Evolutionary conservation across 2,113 vertebrate species (phyloP).

Genomic region (Spermophilus dauricus): DNA sequence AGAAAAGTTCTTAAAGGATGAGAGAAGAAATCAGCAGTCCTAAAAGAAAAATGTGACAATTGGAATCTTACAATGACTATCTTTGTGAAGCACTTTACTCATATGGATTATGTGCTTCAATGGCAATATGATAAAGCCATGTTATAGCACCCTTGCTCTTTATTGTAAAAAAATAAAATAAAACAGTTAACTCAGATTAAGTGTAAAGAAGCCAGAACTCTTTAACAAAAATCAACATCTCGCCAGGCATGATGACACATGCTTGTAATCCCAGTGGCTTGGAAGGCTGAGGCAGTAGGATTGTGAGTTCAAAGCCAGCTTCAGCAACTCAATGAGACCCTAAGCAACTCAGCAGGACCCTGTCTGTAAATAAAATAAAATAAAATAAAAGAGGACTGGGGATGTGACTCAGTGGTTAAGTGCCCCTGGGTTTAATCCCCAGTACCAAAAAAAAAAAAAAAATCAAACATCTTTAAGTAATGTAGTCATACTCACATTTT

Average conservation of each 20-base stretch:
- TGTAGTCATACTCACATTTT: not conserved
- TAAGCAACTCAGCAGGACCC: too few species aligned
- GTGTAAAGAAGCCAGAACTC: not conserved
- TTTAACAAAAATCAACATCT: not conserved
- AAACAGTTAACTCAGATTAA: not conserved
- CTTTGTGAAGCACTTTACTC: not conserved
- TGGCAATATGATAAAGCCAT: not conserved
- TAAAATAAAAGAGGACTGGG: too few species aligned
- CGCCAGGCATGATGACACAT: too few species aligned
- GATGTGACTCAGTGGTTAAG: too few species aligned
- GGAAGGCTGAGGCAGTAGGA: too few species aligned
- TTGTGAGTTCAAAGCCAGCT: too few species aligned
- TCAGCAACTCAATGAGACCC: too few species aligned
- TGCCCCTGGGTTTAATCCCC: too few species aligned
- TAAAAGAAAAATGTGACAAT: not conserved
- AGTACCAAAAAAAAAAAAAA: too few species aligned
- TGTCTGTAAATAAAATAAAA: too few species aligned
- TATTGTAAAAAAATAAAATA: constrained; percentile 31
- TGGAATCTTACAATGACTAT: not conserved
- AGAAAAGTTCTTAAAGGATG: not conserved
- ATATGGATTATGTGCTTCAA: not conserved
- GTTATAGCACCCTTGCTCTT: not conserved
- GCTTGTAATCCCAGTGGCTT: too few species aligned
- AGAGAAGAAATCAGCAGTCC: not conserved
- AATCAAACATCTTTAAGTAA: constrained; percentile 25